A percentile compares a stretch with the other conserved stretches of the same genome.
These are phyloP conservation scores for Rhineura floridana DNA, from an alignment of 2,113 vertebrate genomes.

Conservation along the genomic window DNA sequence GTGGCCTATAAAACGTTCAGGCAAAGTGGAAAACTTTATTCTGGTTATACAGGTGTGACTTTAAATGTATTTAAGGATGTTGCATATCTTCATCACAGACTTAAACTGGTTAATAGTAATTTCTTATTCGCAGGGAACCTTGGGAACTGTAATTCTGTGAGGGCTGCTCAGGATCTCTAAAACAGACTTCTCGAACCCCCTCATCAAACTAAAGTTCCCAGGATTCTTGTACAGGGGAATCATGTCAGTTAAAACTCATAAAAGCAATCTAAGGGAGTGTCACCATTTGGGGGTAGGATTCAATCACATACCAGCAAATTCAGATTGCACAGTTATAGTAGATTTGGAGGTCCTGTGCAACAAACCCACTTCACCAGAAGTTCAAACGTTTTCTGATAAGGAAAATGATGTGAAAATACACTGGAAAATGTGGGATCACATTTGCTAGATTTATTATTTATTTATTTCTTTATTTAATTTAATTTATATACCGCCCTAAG, in stretches of 20 bases:
- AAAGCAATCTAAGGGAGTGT: background rate
- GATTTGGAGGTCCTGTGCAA: no score
- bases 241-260: background rate
- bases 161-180: background rate
- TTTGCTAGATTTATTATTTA: no score
- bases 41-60: slow-evolving; percentile 37
- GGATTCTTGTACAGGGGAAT: background rate
- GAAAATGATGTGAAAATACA: no score
- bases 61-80: slow-evolving; percentile 14
- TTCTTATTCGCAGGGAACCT: background rate
- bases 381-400: no score
- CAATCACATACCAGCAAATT: no score
- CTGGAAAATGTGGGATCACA: no score
- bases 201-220: background rate
- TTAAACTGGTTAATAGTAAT: background rate
- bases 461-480: no score
- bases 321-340: no score
- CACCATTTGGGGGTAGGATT: no score
- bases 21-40: slow-evolving; percentile 60
- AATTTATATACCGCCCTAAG: no score
- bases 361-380: no score
- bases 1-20: slow-evolving; percentile 62
- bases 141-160: background rate
- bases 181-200: background rate
- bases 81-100: background rate